Evolutionary conservation across 2,797 vertebrate genomes (phyloP).

Genomic region (Pseudochromis fuscus): DNA sequence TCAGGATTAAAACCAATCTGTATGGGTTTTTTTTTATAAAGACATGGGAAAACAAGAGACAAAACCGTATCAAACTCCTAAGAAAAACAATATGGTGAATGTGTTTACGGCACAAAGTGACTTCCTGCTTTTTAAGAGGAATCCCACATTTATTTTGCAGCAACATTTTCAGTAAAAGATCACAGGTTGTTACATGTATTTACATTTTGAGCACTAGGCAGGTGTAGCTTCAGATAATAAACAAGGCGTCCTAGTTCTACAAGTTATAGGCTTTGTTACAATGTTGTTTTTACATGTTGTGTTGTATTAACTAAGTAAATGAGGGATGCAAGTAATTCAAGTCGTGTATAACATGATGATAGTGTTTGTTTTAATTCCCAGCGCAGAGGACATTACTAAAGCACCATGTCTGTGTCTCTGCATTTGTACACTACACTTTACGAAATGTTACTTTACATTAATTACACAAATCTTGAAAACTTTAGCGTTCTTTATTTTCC

Average conservation of each 20-base stretch:
- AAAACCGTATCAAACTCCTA: rapidly evolving
- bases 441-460: too few species aligned
- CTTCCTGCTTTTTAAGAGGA: background rate
- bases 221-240: conserved; percentile 1
- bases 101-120: rapidly evolving
- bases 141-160: background rate
- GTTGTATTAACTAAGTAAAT: background rate
- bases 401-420: too few species aligned
- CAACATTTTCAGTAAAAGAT: background rate
- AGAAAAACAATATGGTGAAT: rapidly evolving
- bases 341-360: too few species aligned
- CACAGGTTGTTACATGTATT: too few species aligned
- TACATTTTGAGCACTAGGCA: too few species aligned
- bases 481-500: too few species aligned
- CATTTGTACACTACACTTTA: too few species aligned
- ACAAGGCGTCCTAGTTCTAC: rapidly evolving
- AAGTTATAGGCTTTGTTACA: background rate
- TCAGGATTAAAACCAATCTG: background rate
- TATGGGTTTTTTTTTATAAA: too few species aligned
- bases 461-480: too few species aligned
- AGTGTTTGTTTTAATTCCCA: too few species aligned
- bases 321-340: too few species aligned
- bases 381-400: too few species aligned
- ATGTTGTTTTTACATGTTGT: background rate
- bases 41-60: background rate